Percentiles rank a stretch among this genome's conserved stretches.
These are phyloP conservation scores for Stomatorhinus walkeri DNA, from an alignment of 2,797 vertebrate species.

Conservation along the genomic window DNA sequence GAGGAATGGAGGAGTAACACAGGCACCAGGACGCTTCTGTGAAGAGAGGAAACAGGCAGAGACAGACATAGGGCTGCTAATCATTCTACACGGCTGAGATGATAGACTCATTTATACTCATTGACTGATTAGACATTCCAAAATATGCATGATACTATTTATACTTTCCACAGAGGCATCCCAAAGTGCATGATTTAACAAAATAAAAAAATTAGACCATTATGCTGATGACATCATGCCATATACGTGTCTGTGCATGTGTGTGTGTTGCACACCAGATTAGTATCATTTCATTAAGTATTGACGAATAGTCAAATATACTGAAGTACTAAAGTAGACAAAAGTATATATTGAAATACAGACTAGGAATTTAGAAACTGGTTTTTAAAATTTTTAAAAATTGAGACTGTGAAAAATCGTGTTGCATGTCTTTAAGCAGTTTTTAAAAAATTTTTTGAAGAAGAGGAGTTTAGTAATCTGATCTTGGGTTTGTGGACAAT, in stretches of 20 bases:
- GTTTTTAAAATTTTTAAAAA: not conserved
- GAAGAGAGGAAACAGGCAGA: not conserved
- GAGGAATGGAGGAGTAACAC: constrained; percentile 30
- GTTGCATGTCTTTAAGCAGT: not conserved
- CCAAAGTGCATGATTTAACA: not conserved
- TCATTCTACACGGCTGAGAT: not conserved
- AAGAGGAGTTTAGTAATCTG: not conserved
- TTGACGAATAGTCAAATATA: not conserved
- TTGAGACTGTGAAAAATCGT: not conserved
- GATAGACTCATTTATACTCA: not conserved
- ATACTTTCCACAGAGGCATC: not conserved
- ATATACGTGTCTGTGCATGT: not conserved
- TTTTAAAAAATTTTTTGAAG: not conserved
- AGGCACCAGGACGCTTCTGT: not conserved
- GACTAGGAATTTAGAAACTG: not conserved
- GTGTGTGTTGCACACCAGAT: too few relatives aligned
- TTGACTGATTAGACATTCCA: not conserved
- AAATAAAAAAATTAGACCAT: not conserved
- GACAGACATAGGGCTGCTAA: not conserved
- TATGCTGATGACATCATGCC: not conserved
- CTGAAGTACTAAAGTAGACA: not conserved
- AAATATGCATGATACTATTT: not conserved
- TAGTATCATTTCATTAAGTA: not conserved
- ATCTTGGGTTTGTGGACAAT: constrained; percentile 10
- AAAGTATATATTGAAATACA: not conserved